Conservation (phyloP, 2,113 vertebrate genomes). For the Dascyllus trimaculatus region DNA sequence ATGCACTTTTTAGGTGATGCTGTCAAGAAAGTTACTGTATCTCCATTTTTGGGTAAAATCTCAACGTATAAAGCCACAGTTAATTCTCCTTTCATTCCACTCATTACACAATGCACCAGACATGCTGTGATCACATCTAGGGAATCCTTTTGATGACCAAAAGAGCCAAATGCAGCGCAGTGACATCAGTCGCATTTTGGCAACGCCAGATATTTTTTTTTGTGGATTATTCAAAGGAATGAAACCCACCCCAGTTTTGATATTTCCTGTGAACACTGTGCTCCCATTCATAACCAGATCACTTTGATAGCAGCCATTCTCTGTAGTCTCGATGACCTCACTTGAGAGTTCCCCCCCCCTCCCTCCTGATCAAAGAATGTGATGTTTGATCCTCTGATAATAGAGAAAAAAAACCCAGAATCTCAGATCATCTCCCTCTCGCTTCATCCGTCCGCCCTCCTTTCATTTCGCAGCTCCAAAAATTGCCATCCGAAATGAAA, state of each 20-base stretch:
- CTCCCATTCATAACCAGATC: conserved; percentile 78
- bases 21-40: too few species aligned
- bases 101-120: conserved; percentile 22
- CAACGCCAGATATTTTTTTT: conserved; percentile 28
- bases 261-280: conserved; percentile 82
- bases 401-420: conserved; percentile 35
- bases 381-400: conserved; percentile 67
- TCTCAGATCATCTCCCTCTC: conserved; percentile 24
- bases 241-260: conserved; percentile 49
- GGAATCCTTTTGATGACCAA: conserved; percentile 31
- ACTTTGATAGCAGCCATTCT: conserved; percentile 79
- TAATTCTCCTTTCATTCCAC: background rate
- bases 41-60: background rate
- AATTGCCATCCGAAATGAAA: conserved; percentile 32
- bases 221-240: conserved; percentile 36
- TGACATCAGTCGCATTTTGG: conserved; percentile 47
- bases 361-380: conserved; percentile 69
- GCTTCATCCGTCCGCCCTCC: background rate
- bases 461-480: conserved; percentile 17
- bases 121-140: conserved; percentile 39
- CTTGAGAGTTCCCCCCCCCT: conserved; percentile 56
- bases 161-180: background rate
- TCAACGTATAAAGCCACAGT: background rate
- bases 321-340: conserved; percentile 74
- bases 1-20: too few species aligned